These are phyloP conservation scores for Oscheius sp. DNA, from an alignment of 2,888 invertebrate genomes.

Conservation along the genomic window DNA sequence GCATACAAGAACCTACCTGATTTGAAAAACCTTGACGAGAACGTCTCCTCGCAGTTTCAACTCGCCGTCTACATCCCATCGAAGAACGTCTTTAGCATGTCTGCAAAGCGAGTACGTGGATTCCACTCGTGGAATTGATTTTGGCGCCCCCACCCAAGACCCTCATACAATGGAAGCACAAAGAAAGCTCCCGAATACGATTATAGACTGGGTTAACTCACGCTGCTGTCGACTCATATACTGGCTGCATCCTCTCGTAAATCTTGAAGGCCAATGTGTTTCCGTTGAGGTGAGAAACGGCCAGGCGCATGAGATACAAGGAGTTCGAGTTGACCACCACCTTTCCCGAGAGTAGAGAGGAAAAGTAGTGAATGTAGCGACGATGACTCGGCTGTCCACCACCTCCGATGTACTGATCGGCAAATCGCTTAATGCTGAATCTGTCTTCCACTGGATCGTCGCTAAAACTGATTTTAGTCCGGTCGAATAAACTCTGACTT, in stretches of 20 bases:
- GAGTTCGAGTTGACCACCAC: conserved; percentile 89
- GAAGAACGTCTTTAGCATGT: conserved; percentile 45
- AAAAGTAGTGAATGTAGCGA: conserved; percentile 88
- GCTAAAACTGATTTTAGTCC: conserved; percentile 66
- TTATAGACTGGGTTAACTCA: conserved; percentile 29
- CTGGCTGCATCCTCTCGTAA: conserved; percentile 89
- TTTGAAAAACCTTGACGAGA: conserved; percentile 82
- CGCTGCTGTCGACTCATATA: conserved; percentile 82
- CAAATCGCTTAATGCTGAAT: conserved; percentile 90
- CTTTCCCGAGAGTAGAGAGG: conserved; percentile 87
- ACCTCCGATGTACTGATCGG: conserved; percentile 83
- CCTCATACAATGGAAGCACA: conserved; percentile 13
- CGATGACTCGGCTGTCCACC: conserved; percentile 53
- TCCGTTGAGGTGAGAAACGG: conserved; percentile 67
- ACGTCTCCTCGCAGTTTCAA: conserved; percentile 88
- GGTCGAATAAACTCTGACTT: conserved; percentile 66
- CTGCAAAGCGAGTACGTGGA: conserved; percentile 40
- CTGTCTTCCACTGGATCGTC: conserved; percentile 84
- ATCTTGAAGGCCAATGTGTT: conserved; percentile 78
- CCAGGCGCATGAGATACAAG: conserved; percentile 82
- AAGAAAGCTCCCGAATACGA: conserved; percentile 17
- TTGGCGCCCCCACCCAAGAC: conserved; percentile 5
- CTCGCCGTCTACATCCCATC: conserved; percentile 54
- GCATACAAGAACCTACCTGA: conserved; percentile 31
- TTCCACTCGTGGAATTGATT: conserved; percentile 26